Base-by-base conservation (phyloP, 2,113 vertebrate species). In the Stegastes partitus region DNA sequence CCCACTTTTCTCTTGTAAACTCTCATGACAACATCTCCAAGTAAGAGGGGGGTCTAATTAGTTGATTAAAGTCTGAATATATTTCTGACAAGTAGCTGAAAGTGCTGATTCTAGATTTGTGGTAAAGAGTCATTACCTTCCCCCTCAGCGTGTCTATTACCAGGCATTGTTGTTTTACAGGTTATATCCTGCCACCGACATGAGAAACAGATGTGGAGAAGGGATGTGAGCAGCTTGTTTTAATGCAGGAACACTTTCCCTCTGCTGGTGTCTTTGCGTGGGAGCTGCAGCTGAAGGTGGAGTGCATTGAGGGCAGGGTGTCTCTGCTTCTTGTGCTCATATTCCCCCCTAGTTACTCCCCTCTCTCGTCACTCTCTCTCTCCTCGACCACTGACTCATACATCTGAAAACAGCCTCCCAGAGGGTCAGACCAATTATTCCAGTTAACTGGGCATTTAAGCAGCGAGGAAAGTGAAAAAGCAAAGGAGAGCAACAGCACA, bases 141-240 rank as follows among this genome's bases (percentile, higher is more conserved):
- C 53, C 62, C 62, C 50, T 75, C 34, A 45, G 22, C 21, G 53
- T 31, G 58, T 83, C 68, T 81, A 74, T 91, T 82, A 68, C 56
- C 73, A 76, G 75, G 23, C 63, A 71, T 79, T 84, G 68, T 82
- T 86, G 59, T 85, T 91, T 92, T 91, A 86, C 79, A 74, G 90
- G 81, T 89, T 89, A 85, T 76, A 89, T 94, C 90, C 90, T 93
- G 93, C 79, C 72, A 28, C 51, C 54, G 28, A 74, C 88, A 94
- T 93, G 77, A 90, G 89, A 93, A 93, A 79, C 93, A 94, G 91
- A 94, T 95, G 94, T 90, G 82, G 50, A 37, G 8, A 66, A 69
- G 59, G 83, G 84, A 92, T 90, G 74, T 62, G 56, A 66, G 89
- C 77, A 81, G 84, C 83, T 86, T 61, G 49, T 79, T 86, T 77